A percentile compares a stretch with the other conserved stretches of the same genome.
Conservation (phyloP, 2,888 invertebrate genomes). For the Dynastes tityus region DNA sequence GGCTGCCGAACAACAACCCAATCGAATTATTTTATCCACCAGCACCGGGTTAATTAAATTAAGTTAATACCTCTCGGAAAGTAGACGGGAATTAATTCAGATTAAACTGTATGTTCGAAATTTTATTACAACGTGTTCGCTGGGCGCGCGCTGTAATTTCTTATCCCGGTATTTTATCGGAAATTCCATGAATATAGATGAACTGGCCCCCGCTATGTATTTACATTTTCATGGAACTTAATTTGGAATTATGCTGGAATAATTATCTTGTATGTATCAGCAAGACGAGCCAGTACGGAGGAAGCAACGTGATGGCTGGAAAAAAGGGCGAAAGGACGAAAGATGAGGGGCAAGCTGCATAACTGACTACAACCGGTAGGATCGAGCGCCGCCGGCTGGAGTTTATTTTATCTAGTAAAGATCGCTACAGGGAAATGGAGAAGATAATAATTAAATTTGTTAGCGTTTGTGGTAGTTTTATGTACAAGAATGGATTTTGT, state of each 20-base stretch:
- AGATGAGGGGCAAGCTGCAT: constrained; percentile 2
- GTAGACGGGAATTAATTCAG: constrained; percentile 38
- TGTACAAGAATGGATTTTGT: too few relatives aligned
- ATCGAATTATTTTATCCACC: constrained; percentile 20
- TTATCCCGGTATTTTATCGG: constrained; percentile 45
- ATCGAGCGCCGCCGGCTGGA: too few relatives aligned
- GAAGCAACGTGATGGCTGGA: neutral
- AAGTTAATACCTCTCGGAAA: constrained; percentile 34
- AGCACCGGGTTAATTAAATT: constrained; percentile 29
- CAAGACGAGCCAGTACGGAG: neutral
- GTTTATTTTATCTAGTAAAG: too few relatives aligned
- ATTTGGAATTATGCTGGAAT: constrained; percentile 43
- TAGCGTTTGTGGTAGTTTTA: too few relatives aligned
- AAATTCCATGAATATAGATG: constrained; percentile 50
- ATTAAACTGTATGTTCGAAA: constrained; percentile 41
- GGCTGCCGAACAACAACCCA: constrained; percentile 9
- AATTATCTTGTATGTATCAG: constrained; percentile 37
- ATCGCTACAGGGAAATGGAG: too few relatives aligned
- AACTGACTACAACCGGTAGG: neutral
- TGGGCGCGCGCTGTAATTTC: constrained; percentile 20
- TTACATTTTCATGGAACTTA: constrained; percentile 47
- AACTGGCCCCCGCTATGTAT: constrained; percentile 43
- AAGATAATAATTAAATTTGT: too few relatives aligned
- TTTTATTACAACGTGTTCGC: constrained; percentile 37
- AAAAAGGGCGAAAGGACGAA: neutral